These are phyloP conservation scores for Sebastes vulpes DNA, from an alignment of 2,797 vertebrate species.

Conservation along the genomic window DNA sequence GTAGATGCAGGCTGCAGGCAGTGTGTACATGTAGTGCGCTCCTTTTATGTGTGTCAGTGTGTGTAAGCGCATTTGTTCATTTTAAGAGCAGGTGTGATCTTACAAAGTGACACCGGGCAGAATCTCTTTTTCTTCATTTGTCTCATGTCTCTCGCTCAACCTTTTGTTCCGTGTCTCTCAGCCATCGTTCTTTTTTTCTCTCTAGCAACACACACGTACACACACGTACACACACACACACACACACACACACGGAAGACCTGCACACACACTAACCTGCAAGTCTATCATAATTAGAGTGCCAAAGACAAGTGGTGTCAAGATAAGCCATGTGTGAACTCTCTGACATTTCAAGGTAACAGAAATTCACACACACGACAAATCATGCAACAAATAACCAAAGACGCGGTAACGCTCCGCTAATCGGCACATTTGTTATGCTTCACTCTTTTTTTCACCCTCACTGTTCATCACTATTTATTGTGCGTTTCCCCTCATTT, in stretches of 20 bases:
- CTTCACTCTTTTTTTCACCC: neutral
- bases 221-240: neutral
- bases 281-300: slow-evolving; percentile 53
- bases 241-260: neutral
- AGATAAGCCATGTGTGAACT: slow-evolving; percentile 60
- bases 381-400: neutral
- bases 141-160: neutral
- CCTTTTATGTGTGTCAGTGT: neutral
- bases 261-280: slow-evolving; percentile 1
- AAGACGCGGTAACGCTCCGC: neutral
- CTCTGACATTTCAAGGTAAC: slow-evolving; percentile 50
- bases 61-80: neutral
- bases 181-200: neutral
- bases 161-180: slow-evolving; percentile 18
- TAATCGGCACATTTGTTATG: neutral
- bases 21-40: neutral
- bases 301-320: slow-evolving; percentile 60
- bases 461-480: neutral
- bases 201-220: neutral
- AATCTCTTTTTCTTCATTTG: slow-evolving; percentile 19
- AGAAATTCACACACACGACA: slow-evolving; percentile 14
- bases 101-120: neutral
- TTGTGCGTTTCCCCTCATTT: slow-evolving; percentile 27
- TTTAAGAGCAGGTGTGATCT: slow-evolving; percentile 23
- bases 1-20: slow-evolving; percentile 9